Evolutionary conservation across 2,888 invertebrate genomes (phyloP).

Genomic region (Hyppa rectilinea): DNA sequence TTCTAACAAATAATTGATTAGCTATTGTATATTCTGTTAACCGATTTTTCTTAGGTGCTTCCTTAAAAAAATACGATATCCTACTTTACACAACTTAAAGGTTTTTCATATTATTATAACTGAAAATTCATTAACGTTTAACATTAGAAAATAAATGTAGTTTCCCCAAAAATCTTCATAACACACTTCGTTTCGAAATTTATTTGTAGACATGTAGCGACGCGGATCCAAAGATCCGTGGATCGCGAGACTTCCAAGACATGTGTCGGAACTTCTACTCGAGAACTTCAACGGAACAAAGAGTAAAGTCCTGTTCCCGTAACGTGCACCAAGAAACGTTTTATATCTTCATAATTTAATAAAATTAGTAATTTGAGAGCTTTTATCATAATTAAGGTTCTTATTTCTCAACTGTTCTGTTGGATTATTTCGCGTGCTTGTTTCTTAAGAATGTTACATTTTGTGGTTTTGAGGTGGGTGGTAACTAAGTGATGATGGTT

Average conservation of each 20-base stretch:
- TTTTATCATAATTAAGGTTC: conserved; percentile 71
- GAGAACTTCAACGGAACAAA: conserved; percentile 82
- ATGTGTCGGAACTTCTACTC: conserved; percentile 85
- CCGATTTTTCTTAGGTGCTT: not conserved
- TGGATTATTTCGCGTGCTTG: conserved; percentile 48
- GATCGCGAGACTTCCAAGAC: conserved; percentile 79
- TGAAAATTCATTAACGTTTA: conserved; percentile 7
- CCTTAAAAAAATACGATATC: not conserved
- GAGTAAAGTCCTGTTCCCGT: conserved; percentile 84
- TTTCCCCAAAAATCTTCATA: conserved; percentile 45
- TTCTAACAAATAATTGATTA: not conserved
- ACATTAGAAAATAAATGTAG: conserved; percentile 33
- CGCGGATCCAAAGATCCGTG: conserved; percentile 55
- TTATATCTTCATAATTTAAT: conserved; percentile 75
- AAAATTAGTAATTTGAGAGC: conserved; percentile 70
- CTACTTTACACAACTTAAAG: not conserved
- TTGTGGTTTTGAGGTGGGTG: conserved; percentile 11
- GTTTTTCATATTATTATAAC: not conserved
- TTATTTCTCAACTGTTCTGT: conserved; percentile 43
- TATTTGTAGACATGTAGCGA: conserved; percentile 62
- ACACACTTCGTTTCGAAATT: conserved; percentile 58
- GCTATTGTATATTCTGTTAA: not conserved
- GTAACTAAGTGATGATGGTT: not conserved
- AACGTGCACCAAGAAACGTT: conserved; percentile 71
- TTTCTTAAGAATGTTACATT: conserved; percentile 18